Evolutionary conservation across 2,888 invertebrate species (phyloP), one percentile per base, ranked within the genome.

Genomic region (Villa cingulata): DNA sequence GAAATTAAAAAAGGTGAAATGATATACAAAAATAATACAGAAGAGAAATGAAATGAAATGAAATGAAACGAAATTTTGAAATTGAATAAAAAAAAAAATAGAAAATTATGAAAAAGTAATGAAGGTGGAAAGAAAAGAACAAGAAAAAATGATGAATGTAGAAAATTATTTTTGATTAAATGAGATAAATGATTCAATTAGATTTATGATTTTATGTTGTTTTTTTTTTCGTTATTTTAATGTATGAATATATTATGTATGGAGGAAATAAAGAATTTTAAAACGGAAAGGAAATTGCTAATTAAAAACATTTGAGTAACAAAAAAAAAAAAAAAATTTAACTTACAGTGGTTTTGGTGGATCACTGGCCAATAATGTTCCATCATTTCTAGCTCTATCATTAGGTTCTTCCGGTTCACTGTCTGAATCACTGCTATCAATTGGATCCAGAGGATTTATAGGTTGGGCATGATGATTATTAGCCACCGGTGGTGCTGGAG

Each of bases 271-370:
- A 37, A 14, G 17, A 18, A 37, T 17, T n/a, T n/a, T n/a, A n/a
- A 18, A 12, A 37, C 17, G 17, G 37, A 37, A 7, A 18, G 17
- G 37, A 37, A 37, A 14, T 18, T 14, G n/a, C n/a, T n/a, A n/a
- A n/a, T n/a, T n/a, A n/a, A n/a, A n/a, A n/a, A n/a, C n/a, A 17
- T 32, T 23, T 23, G 15, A 16, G 32, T 32, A 32, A 37, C 2
- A 20, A 34, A 38, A 20, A 4, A 29, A 20, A 45, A 41, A 14
- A 46, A 47, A 48, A 51, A 46, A 48, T 46, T 12, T 41, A 59
- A 81, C 87, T 85, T 73, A 89, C 92, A 96, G 83, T 59, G 95
- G 95, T 70, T 94, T 88, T 19, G 95, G 92, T 48, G 95, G 94
- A 73, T 96, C 95, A 61, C 94, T 94, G 53, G 95, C 95, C 46